phyloP scores from a whole-genome alignment of 2,888 invertebrate genomes.

The Drosophila affinis region DNA sequence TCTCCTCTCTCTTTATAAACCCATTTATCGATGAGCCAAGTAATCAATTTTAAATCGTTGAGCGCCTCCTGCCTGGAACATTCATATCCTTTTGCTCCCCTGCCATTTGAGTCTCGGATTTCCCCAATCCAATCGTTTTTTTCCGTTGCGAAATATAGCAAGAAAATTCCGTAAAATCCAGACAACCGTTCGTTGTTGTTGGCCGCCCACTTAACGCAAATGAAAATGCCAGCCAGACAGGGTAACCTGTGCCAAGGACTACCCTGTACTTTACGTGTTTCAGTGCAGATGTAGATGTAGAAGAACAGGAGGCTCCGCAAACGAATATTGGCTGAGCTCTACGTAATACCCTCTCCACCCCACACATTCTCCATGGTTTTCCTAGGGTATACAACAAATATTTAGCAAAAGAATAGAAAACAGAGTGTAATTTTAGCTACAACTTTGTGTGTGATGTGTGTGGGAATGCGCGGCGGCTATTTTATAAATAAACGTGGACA shows the following conservation, averaged over 20 bases:
- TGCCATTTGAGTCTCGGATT: conserved; percentile 26
- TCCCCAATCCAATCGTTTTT: no score
- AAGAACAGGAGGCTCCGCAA: no score
- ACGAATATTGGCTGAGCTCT: no score
- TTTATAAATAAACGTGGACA: conserved; percentile 72
- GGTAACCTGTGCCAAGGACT: neutral
- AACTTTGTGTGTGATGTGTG: conserved; percentile 43
- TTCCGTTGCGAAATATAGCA: conserved; percentile 11
- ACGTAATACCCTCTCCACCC: neutral
- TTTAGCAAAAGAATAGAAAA: conserved; percentile 17
- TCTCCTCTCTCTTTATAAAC: conserved; percentile 12
- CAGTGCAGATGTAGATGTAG: no score
- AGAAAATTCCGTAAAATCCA: conserved; percentile 60
- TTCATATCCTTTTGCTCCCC: conserved; percentile 29
- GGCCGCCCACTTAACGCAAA: conserved; percentile 46
- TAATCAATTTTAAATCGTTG: conserved; percentile 22
- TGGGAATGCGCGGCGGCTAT: conserved; percentile 53
- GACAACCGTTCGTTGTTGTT: conserved; percentile 22
- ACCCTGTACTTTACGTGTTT: neutral
- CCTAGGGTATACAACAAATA: conserved; percentile 16
- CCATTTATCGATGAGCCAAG: conserved; percentile 9
- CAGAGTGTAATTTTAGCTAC: conserved; percentile 38
- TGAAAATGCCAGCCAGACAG: conserved; percentile 25
- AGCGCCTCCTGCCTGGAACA: conserved; percentile 4
- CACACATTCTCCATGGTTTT: neutral